phyloP scores from a whole-genome alignment of 2,888 invertebrate genomes.

The Rhingia rostrata region DNA sequence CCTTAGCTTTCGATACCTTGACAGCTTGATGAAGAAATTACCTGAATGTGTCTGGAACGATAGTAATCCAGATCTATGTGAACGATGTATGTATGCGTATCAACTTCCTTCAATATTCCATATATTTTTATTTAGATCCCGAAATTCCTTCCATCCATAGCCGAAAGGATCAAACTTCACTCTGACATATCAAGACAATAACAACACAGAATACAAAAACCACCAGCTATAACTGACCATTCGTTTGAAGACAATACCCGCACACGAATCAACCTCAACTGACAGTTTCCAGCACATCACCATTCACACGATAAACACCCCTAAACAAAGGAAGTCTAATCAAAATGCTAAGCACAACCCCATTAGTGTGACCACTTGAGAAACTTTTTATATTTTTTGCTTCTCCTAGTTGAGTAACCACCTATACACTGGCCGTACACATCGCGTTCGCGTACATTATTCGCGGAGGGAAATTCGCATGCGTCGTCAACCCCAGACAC shows the following conservation, averaged over 20 bases:
- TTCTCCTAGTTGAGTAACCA: neutral
- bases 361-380: conserved; percentile 66
- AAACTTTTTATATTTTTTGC: conserved; percentile 30
- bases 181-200: conserved; percentile 24
- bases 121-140: conserved; percentile 13
- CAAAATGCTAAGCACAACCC: conserved; percentile 70
- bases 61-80: neutral
- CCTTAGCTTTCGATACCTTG: too few species aligned
- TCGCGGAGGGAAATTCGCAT: conserved; percentile 54
- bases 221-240: neutral
- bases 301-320: conserved; percentile 65
- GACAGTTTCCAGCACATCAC: conserved; percentile 44
- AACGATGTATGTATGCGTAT: neutral
- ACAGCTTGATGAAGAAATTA: neutral
- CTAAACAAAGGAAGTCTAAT: conserved; percentile 73
- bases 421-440: neutral
- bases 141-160: conserved; percentile 7
- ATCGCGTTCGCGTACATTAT: neutral
- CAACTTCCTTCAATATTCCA: neutral
- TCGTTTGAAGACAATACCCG: conserved; percentile 30
- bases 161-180: conserved; percentile 22
- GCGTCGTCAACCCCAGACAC: conserved; percentile 48
- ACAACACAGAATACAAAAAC: neutral
- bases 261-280: conserved; percentile 59
- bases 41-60: neutral